Percentiles rank a stretch among this genome's conserved stretches.
Evolutionary conservation across 2,888 invertebrate species (phyloP).

Genomic region (Caradrina kadenii): DNA sequence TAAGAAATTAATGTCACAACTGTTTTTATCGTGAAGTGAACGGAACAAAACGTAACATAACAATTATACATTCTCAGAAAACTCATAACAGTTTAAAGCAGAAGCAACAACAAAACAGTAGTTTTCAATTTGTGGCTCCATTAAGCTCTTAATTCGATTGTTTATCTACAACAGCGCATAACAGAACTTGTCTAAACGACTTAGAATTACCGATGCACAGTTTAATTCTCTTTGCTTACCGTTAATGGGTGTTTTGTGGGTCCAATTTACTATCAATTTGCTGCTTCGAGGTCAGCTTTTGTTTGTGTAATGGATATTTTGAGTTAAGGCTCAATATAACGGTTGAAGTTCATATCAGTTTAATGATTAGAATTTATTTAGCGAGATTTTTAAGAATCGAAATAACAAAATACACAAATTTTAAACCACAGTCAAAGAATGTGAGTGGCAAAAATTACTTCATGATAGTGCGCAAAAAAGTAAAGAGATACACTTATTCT

Average conservation of each 20-base stretch:
- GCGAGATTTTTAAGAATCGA: not conserved
- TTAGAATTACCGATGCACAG: constrained; percentile 62
- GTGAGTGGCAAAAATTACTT: not conserved
- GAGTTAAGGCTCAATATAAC: not conserved
- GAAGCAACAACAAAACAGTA: constrained; percentile 76
- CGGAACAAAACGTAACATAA: constrained; percentile 7
- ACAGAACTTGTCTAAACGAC: constrained; percentile 74
- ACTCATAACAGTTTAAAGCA: constrained; percentile 52
- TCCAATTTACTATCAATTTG: constrained; percentile 55
- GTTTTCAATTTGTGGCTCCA: constrained; percentile 78
- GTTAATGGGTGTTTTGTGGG: constrained; percentile 55
- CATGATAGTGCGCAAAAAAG: not conserved
- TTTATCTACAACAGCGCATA: constrained; percentile 73
- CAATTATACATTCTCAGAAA: constrained; percentile 2
- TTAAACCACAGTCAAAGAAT: too few species aligned
- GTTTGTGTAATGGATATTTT: constrained; percentile 40
- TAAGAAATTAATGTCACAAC: not conserved
- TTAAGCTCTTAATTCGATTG: constrained; percentile 82
- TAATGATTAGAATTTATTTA: not conserved
- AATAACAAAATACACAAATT: too few species aligned
- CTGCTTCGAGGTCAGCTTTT: constrained; percentile 36
- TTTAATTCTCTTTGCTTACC: constrained; percentile 53
- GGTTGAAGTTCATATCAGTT: not conserved
- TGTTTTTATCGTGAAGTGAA: constrained; percentile 3
- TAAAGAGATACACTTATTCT: not conserved